phyloP scores from a whole-genome alignment of 2,797 vertebrate species.

The Smutsia gigantea region DNA sequence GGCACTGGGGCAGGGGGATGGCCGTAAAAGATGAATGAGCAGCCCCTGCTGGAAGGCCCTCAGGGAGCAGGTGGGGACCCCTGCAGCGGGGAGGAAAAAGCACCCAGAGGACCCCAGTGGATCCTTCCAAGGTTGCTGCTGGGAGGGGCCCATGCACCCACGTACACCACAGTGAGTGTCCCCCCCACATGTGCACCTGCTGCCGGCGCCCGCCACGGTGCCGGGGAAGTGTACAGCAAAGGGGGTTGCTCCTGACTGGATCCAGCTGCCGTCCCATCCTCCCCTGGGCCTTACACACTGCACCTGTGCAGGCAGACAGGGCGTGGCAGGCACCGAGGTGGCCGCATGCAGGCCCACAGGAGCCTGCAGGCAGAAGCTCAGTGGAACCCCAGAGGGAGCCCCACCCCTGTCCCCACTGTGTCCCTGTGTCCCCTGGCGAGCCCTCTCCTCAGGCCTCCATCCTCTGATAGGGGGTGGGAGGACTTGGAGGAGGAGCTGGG shows the following conservation, averaged over 20 bases:
- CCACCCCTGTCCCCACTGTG: neutral
- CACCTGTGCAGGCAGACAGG: neutral
- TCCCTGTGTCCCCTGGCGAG: neutral
- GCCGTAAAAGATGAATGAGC: neutral
- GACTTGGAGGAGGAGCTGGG: too few species aligned
- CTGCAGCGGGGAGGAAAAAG: neutral
- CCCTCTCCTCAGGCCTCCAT: neutral
- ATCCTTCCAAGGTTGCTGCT: neutral
- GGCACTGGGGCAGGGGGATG: neutral
- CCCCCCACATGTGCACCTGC: neutral
- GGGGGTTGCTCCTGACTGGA: neutral
- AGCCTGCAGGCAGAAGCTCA: neutral
- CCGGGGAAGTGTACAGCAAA: neutral
- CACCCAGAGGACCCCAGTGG: neutral
- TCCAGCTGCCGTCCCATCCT: neutral
- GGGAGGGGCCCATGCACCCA: neutral
- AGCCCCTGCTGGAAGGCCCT: neutral
- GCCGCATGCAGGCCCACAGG: neutral
- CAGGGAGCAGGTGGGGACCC: slow-evolving; percentile 38
- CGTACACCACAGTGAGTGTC: neutral
- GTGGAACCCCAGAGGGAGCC: neutral
- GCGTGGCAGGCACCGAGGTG: neutral
- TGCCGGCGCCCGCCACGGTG: neutral
- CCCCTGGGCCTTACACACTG: neutral
- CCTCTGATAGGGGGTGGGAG: neutral